These are phyloP conservation scores for Drosophila kurseongensis DNA, from an alignment of 1,140 invertebrate species.

Conservation along the genomic window DNA sequence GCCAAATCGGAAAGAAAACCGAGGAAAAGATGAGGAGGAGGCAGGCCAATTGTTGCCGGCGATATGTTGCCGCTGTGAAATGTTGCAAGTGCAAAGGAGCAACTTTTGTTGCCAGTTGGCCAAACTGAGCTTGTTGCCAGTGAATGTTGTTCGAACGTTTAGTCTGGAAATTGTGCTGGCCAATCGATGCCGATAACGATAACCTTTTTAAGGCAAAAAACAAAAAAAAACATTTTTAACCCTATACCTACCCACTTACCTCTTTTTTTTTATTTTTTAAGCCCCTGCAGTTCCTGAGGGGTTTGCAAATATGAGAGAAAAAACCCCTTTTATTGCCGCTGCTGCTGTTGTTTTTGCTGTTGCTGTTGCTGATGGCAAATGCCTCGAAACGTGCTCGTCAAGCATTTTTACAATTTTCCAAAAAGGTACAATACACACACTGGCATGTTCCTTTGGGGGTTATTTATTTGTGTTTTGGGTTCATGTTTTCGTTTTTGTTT, in stretches of 20 bases:
- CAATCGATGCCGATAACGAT: constrained; percentile 54
- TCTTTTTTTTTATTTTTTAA: constrained; percentile 1
- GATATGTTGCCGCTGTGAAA: constrained; percentile 37
- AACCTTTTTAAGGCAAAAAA: constrained; percentile 27
- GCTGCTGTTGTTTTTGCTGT: constrained; percentile 14
- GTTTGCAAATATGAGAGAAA: constrained; percentile 29
- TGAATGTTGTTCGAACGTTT: constrained; percentile 25
- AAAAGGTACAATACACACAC: constrained; percentile 54
- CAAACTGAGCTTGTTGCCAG: constrained; percentile 35
- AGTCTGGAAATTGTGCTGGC: constrained; percentile 56
- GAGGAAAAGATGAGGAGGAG: constrained; percentile 29
- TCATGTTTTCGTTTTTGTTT: constrained; percentile 23
- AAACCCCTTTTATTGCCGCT: constrained; percentile 11
- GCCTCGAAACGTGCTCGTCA: constrained; percentile 73
- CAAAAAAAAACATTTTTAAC: not conserved
- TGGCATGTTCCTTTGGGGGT: constrained; percentile 32
- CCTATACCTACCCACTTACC: no score
- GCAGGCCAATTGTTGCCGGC: constrained; percentile 55
- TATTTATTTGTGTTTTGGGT: constrained; percentile 68
- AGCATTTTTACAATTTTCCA: constrained; percentile 78
- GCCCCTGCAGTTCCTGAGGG: constrained; percentile 14
- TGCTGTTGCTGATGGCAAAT: constrained; percentile 13
- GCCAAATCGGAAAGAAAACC: constrained; percentile 49
- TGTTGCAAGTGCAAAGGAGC: constrained; percentile 29
- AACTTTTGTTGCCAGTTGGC: constrained; percentile 34